Conservation (phyloP, 2,113 vertebrate species). For the Recurvirostra avosetta region DNA sequence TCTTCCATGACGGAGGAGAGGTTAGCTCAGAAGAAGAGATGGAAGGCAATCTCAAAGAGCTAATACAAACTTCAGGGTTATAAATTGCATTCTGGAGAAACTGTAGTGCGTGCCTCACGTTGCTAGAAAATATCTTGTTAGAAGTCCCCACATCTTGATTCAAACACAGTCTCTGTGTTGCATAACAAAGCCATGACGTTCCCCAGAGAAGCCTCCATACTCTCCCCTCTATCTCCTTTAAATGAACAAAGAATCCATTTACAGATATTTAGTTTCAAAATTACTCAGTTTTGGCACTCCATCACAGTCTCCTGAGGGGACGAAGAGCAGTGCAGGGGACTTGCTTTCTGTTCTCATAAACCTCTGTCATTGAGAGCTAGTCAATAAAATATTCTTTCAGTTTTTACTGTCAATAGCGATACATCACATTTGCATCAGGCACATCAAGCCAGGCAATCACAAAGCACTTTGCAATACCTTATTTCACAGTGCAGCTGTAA, state of each 20-base stretch:
- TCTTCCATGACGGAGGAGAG: background rate
- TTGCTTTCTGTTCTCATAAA: background rate
- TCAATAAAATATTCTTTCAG: background rate
- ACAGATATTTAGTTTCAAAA: constrained; percentile 37
- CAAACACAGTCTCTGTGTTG: background rate
- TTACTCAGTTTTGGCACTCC: constrained; percentile 7
- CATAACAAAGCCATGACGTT: constrained; percentile 11
- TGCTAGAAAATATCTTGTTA: background rate
- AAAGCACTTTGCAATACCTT: background rate
- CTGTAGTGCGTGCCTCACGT: background rate
- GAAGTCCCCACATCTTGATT: background rate
- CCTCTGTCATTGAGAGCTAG: background rate
- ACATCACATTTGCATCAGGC: background rate
- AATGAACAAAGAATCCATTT: constrained; percentile 45
- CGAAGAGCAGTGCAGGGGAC: background rate
- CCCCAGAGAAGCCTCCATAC: background rate
- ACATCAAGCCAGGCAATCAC: background rate
- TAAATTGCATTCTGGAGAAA: background rate
- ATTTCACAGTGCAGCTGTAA: background rate
- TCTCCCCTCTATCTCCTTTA: background rate
- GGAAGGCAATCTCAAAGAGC: background rate
- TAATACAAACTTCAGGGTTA: background rate
- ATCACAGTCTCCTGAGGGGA: background rate
- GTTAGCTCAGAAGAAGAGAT: background rate
- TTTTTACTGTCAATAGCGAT: background rate